Percentiles rank a stretch among this genome's conserved stretches.
These are phyloP conservation scores for Ctenosaura bakeri DNA, from an alignment of 2,797 vertebrate species.

Conservation along the genomic window DNA sequence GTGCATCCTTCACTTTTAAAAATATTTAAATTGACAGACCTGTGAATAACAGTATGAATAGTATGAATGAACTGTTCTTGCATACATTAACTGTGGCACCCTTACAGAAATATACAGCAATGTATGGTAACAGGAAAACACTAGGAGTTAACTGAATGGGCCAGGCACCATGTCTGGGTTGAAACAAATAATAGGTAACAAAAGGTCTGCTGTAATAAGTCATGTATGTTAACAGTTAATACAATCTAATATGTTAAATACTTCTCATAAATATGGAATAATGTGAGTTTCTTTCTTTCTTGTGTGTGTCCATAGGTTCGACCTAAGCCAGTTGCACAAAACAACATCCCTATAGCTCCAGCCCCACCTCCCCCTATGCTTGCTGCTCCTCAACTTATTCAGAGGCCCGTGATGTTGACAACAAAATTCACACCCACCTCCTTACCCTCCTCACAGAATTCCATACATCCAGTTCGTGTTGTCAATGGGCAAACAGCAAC, in stretches of 20 bases:
- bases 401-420: conserved; percentile 95
- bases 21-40: too few relatives aligned
- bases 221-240: not conserved
- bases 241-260: conserved; percentile 14
- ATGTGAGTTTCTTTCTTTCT: not conserved
- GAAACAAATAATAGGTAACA: not conserved
- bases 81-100: conserved; percentile 41
- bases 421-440: conserved; percentile 92
- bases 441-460: conserved; percentile 89
- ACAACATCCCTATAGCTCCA: conserved; percentile 97
- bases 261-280: conserved; percentile 31
- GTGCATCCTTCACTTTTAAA: too few relatives aligned
- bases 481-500: conserved; percentile 94
- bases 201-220: not conserved
- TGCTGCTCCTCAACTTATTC: conserved; percentile 95
- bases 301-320: conserved; percentile 86
- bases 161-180: conserved; percentile 32
- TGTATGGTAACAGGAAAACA: conserved; percentile 41
- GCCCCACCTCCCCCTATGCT: conserved; percentile 98
- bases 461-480: conserved; percentile 97
- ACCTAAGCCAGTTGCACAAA: conserved; percentile 91
- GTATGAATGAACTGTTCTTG: conserved; percentile 40
- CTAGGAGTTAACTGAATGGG: conserved; percentile 28
- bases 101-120: conserved; percentile 30
- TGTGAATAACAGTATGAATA: conserved; percentile 7